Percentiles rank a stretch among this genome's conserved stretches.
Conservation (phyloP, 1,140 invertebrate genomes). For the Thaumetopoea pityocampa region DNA sequence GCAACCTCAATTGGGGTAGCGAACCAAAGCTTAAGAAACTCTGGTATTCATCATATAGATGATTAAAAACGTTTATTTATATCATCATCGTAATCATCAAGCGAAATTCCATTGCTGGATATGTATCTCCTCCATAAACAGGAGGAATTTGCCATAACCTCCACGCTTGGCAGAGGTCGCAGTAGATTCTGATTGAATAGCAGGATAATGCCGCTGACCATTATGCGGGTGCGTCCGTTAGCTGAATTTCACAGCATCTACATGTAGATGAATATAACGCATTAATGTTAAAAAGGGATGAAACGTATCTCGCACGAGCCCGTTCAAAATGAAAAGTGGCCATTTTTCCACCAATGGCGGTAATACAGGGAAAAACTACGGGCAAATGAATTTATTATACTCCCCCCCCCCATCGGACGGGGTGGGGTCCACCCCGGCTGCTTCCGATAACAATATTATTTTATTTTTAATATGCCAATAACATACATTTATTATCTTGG, state of each 20-base stretch:
- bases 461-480: constrained; percentile 43
- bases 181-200: no score
- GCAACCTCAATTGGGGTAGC: no score
- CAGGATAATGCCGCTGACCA: constrained; percentile 1
- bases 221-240: background rate
- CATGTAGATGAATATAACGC: constrained; percentile 6
- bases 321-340: constrained; percentile 49
- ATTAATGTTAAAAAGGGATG: constrained; percentile 48
- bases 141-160: no score
- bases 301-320: constrained; percentile 26
- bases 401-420: constrained; percentile 16
- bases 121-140: no score
- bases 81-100: no score
- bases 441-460: constrained; percentile 33
- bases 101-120: no score
- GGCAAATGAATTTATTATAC: constrained; percentile 62
- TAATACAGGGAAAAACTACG: constrained; percentile 62
- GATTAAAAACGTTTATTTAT: no score
- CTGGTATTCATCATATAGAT: no score
- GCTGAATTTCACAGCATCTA: constrained; percentile 4
- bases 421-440: constrained; percentile 27
- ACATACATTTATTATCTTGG: constrained; percentile 4
- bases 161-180: no score
- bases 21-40: no score
- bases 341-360: constrained; percentile 61